Percentiles rank a stretch among this genome's conserved stretches.
phyloP scores from a whole-genome alignment of 2,113 vertebrate species.

The Nestor notabilis region DNA sequence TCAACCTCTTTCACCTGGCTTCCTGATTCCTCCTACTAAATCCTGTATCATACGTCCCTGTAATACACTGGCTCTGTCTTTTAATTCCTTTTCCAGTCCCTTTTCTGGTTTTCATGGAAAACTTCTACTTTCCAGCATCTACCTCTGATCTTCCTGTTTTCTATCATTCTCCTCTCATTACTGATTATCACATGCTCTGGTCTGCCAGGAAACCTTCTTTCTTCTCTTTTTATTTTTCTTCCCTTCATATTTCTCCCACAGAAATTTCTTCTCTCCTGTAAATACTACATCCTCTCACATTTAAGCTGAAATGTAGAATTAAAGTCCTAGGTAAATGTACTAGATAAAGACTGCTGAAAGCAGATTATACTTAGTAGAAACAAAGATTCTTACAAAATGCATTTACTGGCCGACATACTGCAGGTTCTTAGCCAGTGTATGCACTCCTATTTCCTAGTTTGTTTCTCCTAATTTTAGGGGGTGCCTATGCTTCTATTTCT shows the following conservation, averaged over 20 bases:
- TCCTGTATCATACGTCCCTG: neutral
- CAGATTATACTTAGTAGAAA: neutral
- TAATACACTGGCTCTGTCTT: neutral
- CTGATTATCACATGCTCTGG: neutral
- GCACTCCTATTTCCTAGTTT: neutral
- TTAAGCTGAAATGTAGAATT: neutral
- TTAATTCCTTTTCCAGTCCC: neutral
- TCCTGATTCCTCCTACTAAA: neutral
- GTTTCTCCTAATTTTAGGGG: constrained; percentile 38
- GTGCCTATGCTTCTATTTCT: constrained; percentile 26
- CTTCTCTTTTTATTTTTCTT: neutral
- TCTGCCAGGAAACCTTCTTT: neutral
- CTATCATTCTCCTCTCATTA: neutral
- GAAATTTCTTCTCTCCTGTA: neutral
- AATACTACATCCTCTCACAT: neutral
- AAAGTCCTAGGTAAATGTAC: neutral
- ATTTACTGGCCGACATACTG: neutral
- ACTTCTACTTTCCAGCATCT: neutral
- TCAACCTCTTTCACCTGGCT: neutral
- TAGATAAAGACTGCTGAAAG: neutral
- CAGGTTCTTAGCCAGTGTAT: neutral
- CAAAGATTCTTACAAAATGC: constrained; percentile 8
- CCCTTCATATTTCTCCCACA: neutral
- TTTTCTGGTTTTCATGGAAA: neutral
- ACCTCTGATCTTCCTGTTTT: neutral